These are phyloP conservation scores for Sebastes kiyomatsui DNA, from an alignment of 2,797 vertebrate species.

Conservation along the genomic window DNA sequence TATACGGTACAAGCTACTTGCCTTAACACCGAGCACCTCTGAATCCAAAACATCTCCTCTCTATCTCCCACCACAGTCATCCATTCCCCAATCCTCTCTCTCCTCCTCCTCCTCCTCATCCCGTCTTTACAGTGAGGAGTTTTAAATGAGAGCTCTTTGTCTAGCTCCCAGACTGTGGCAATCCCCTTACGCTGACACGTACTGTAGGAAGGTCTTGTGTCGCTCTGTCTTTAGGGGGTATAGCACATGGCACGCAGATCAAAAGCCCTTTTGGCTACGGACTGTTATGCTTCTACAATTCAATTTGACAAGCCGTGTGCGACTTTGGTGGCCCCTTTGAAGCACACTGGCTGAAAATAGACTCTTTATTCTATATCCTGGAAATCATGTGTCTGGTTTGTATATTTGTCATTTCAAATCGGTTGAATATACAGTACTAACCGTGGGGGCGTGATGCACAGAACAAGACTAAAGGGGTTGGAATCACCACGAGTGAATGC, in stretches of 20 bases:
- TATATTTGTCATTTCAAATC: background rate
- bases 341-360: background rate
- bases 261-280: conserved; percentile 34
- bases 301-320: conserved; percentile 40
- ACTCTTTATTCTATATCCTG: background rate
- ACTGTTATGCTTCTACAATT: conserved; percentile 19
- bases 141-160: conserved; percentile 54
- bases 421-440: background rate
- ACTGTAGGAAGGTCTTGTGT: conserved; percentile 30
- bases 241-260: conserved; percentile 28
- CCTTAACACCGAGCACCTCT: background rate
- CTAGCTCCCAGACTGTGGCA: conserved; percentile 36
- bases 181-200: conserved; percentile 45
- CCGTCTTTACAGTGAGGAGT: conserved; percentile 12
- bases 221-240: conserved; percentile 15
- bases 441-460: background rate
- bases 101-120: background rate
- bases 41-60: background rate
- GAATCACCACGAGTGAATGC: conserved; percentile 8
- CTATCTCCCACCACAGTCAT: background rate
- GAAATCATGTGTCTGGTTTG: background rate
- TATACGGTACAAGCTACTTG: background rate
- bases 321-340: conserved; percentile 6
- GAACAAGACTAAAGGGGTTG: background rate
- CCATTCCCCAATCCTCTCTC: background rate